These are phyloP conservation scores for Brachyrhaphis roseni DNA, from an alignment of 2,797 vertebrate genomes.

Conservation along the genomic window DNA sequence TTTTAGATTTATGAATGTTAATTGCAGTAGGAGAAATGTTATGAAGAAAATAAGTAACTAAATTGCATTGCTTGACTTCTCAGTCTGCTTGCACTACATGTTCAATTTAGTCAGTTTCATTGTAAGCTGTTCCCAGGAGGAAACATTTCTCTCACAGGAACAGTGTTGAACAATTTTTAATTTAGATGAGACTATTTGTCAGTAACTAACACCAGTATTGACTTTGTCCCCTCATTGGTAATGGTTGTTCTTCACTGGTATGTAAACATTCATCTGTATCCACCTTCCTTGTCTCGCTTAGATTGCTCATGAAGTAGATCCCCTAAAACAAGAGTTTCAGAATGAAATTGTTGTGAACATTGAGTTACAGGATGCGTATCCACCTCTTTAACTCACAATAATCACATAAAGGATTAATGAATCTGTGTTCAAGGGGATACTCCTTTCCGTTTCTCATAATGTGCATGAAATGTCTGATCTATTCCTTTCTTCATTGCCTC, in stretches of 20 bases:
- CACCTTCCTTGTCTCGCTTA: constrained; percentile 62
- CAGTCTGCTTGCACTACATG: background rate
- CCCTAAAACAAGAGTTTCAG: constrained; percentile 56
- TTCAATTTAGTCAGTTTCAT: background rate
- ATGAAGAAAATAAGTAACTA: background rate
- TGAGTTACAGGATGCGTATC: constrained; percentile 54
- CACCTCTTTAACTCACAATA: constrained; percentile 58
- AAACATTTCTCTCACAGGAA: constrained; percentile 49
- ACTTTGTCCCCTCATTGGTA: constrained; percentile 72
- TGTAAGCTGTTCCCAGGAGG: background rate
- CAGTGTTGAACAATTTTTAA: constrained; percentile 60
- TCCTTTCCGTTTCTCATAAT: constrained; percentile 61
- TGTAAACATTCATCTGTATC: constrained; percentile 74
- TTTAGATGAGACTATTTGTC: constrained; percentile 50
- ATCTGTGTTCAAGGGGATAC: constrained; percentile 47
- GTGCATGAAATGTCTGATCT: constrained; percentile 70
- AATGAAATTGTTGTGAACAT: constrained; percentile 49
- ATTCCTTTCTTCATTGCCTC: constrained; percentile 59
- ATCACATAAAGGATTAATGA: constrained; percentile 47
- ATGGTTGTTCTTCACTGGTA: constrained; percentile 78
- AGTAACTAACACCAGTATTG: constrained; percentile 70
- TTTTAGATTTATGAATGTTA: background rate
- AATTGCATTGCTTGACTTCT: background rate
- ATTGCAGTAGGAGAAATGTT: background rate
- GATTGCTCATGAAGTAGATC: constrained; percentile 64